Percentiles rank a stretch among this genome's conserved stretches.
These are phyloP conservation scores for Macrophya annulata DNA, from an alignment of 2,888 invertebrate genomes.

Conservation along the genomic window DNA sequence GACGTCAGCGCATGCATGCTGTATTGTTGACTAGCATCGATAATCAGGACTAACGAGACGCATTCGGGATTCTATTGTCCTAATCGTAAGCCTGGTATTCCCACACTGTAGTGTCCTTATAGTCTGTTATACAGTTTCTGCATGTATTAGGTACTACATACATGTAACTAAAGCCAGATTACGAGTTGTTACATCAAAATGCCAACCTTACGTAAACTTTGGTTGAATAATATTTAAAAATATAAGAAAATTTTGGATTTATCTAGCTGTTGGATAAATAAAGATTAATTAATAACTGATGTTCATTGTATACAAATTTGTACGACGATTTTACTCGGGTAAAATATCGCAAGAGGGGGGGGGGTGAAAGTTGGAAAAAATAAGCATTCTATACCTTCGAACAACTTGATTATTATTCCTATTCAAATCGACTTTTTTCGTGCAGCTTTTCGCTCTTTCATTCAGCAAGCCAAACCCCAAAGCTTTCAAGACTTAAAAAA, in stretches of 20 bases:
- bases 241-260: too few relatives aligned
- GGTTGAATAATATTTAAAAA: not conserved
- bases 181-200: not conserved
- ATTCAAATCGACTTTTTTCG: conserved; percentile 33
- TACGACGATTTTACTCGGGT: not conserved
- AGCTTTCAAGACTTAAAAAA: not conserved
- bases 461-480: not conserved
- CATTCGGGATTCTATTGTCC: conserved; percentile 44
- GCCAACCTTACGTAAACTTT: too few relatives aligned
- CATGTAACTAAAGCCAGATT: not conserved
- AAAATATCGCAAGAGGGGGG: too few relatives aligned
- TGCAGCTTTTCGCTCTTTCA: not conserved
- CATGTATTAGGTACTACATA: too few relatives aligned
- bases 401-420: conserved; percentile 33
- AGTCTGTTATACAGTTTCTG: not conserved
- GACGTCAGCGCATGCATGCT: conserved; percentile 4
- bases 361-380: not conserved
- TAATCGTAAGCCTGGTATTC: not conserved
- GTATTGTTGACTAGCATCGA: conserved; percentile 19
- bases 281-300: not conserved
- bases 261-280: not conserved
- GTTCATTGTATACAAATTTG: not conserved
- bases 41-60: conserved; percentile 51
- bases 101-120: not conserved
- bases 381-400: not conserved